Conservation (phyloP, 2,888 invertebrate species). For the Spilosoma lubricipeda region DNA sequence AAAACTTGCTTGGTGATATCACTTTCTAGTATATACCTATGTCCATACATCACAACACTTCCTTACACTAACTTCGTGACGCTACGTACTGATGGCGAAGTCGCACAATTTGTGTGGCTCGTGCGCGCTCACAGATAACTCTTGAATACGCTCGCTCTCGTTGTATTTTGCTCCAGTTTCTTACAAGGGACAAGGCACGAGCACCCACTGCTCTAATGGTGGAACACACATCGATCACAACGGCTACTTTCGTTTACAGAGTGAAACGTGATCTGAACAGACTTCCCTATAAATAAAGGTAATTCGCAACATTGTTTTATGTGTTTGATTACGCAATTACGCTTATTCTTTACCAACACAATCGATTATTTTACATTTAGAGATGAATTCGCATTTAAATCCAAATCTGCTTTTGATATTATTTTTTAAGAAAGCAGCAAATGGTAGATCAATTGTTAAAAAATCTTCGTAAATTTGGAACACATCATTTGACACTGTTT, state of each 20-base stretch:
- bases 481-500: background rate
- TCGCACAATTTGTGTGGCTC: conserved; percentile 78
- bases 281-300: background rate
- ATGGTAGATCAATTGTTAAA: background rate
- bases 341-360: background rate
- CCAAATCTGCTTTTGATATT: background rate
- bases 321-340: background rate
- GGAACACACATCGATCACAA: conserved; percentile 7
- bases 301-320: background rate
- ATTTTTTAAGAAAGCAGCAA: background rate
- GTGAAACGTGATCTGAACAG: background rate
- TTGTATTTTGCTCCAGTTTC: conserved; percentile 68
- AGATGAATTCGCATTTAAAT: no score
- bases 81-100: conserved; percentile 63
- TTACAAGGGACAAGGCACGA: conserved; percentile 53
- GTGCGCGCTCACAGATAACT: conserved; percentile 73
- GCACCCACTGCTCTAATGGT: conserved; percentile 23
- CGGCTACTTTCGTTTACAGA: background rate
- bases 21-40: conserved; percentile 16
- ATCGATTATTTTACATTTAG: background rate
- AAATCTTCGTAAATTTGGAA: background rate
- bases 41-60: conserved; percentile 42
- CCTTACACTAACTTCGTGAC: conserved; percentile 58
- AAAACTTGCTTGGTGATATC: conserved; percentile 9
- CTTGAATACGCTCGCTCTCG: conserved; percentile 73